These are phyloP conservation scores for Glaucopsyche alexis DNA, from an alignment of 2,888 invertebrate species.

Conservation along the genomic window DNA sequence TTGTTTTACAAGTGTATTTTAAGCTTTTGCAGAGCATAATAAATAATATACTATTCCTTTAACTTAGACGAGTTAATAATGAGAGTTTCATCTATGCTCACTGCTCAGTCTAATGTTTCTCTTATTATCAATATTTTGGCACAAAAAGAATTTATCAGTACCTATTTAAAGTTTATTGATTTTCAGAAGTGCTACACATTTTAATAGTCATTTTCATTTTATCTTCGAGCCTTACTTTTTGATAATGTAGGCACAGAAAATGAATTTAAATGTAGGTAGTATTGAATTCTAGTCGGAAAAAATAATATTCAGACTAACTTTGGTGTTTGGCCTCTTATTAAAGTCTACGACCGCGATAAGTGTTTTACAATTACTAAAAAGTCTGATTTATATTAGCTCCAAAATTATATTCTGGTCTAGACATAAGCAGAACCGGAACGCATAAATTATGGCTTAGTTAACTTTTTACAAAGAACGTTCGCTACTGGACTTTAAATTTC, in stretches of 20 bases:
- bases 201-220: background rate
- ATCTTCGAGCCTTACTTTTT: background rate
- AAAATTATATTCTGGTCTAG: background rate
- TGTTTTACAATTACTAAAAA: background rate
- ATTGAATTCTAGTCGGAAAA: background rate
- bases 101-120: background rate
- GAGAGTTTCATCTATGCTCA: slow-evolving; percentile 5
- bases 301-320: background rate
- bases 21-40: background rate
- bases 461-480: background rate
- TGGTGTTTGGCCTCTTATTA: background rate
- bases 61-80: background rate
- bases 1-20: slow-evolving; percentile 5
- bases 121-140: background rate
- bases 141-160: background rate
- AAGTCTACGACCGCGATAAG: background rate
- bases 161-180: no score
- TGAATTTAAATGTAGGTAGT: background rate
- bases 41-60: background rate
- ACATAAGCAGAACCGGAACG: background rate
- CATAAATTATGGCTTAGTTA: background rate
- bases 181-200: background rate
- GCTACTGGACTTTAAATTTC: background rate
- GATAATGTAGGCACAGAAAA: background rate
- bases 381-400: background rate